Conservation (phyloP, 2,113 vertebrate genomes). For the Syrrhaptes paradoxus region DNA sequence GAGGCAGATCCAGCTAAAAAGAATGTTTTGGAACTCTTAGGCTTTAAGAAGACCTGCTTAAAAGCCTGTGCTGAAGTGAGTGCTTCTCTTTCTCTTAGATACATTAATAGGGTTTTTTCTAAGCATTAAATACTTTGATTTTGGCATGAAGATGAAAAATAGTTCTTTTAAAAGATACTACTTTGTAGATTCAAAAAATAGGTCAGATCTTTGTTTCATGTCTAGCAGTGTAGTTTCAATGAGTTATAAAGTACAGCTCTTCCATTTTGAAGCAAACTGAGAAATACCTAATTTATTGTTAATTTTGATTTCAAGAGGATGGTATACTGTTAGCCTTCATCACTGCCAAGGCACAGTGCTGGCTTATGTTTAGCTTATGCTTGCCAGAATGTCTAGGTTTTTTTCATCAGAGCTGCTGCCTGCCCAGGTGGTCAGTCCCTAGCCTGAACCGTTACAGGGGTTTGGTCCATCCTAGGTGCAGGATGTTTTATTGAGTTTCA, state of each 20-base stretch:
- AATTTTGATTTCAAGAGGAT: neutral
- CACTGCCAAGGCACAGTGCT: neutral
- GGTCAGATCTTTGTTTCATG: neutral
- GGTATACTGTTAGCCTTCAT: neutral
- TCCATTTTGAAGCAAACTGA: neutral
- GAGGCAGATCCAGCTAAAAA: slow-evolving; percentile 80
- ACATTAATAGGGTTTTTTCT: neutral
- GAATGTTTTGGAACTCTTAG: slow-evolving; percentile 85
- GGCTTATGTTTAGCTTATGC: neutral
- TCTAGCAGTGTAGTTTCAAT: neutral
- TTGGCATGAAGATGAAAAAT: neutral
- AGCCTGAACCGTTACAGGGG: neutral
- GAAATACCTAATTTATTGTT: neutral
- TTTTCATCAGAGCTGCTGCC: neutral
- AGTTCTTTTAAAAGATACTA: neutral
- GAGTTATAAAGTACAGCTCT: neutral
- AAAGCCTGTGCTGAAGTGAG: slow-evolving; percentile 98
- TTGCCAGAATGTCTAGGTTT: neutral
- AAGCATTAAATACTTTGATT: neutral
- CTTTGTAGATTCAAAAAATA: neutral
- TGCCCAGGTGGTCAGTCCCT: neutral
- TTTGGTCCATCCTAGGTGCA: neutral
- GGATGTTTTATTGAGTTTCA: neutral
- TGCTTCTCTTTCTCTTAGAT: slow-evolving; percentile 2
- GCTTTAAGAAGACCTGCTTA: slow-evolving; percentile 97